Base-by-base conservation (phyloP, 1,140 invertebrate species). In the Procambarus virginalis region DNA sequence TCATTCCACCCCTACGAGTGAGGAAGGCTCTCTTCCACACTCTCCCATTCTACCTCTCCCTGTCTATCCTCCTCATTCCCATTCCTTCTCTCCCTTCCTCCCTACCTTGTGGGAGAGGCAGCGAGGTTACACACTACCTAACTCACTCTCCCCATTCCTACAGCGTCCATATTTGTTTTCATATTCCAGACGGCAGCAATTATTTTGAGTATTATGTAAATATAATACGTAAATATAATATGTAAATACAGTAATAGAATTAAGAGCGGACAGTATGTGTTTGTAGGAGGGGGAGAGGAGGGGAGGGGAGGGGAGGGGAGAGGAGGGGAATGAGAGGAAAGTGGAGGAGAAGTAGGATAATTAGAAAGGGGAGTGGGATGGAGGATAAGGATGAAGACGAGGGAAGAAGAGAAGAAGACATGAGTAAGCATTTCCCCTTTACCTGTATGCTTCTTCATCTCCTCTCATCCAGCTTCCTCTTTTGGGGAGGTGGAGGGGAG, bases 91-190 rank as follows among this genome's bases (percentile, higher is more conserved):
- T 46, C 22, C 4, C 48, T 84, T n/a, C 64, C 51, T 60, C 79
- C 17, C 10, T 34, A 2, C 17, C 20, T 60, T 3, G n/a, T 45
- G 20, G 14, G 48, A 34, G 34, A 34, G 34, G 34, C 34, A 34
- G 34, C 0, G 1, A 34, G 34, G 34, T 34, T 34, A 34, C 34
- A 34, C 22, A 34, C 49, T 81, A 22, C 14, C 22, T 34, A 17
- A 34, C 51, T 55, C 51, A 60, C 79, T 81, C 51, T 81, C 79
- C 60, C 79, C 34, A 20, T n/a, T 34, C 58, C 81, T 58, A 60
- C 79, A 64, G 17, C 2, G 8, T 55, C 2, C 8, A 55, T 55
- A 55, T 55, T 55, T 55, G 51, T 55, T 55, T 55, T 12, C 51
- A 55, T 55, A 55, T 9, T 55, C 51, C 51, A 55, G 51, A 12